Base-by-base conservation (phyloP, 1,140 invertebrate species). In the Aphidius gifuensis region DNA sequence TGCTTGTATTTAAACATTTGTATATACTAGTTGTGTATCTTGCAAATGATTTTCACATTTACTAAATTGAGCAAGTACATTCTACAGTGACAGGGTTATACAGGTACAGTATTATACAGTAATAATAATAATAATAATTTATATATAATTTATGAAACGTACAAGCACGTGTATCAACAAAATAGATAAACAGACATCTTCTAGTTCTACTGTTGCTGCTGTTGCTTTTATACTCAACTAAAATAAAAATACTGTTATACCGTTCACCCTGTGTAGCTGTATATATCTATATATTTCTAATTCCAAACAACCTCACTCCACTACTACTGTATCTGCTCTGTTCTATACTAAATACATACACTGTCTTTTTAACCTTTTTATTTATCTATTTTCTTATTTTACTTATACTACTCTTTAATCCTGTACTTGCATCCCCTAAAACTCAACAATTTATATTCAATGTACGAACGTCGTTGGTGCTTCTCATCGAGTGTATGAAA, bases 151-250 rank as follows among this genome's bases (percentile, higher is more conserved):
- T 3, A 32, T 32, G 16, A 16, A 32, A 32, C 23, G 4, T 32
- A 32, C 23, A 43, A 54, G 42, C 42, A 67, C 57, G 60, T 66
- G 65, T 62, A 60, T 51, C 60, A 58, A 49, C 59, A 58, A 61
- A 68, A 62, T 58, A 60, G 47, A 64, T 59, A 64, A 69, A 71
- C 69, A 65, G 23, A 32, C 23, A 32, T 32, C 4, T 32, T 32
- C 23, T 32, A 32, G 2, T 32, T 32, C 23, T 32, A 32, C 23
- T 32, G 23, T 32, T 32, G 23, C 23, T 32, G 4, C 23, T 32
- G 23, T 32, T 32, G 23, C 23, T 32, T 32, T 32, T 32, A 1
- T 32, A 32, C 2, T 32, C 23, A 1, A 32, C 23, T 32, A 32
- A 32, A 32, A 32, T 3, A 3, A 32, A 32, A 32, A 32, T 32